These are phyloP conservation scores for Benitochromis conjunctus DNA, from an alignment of 2,113 vertebrate species.

Conservation along the genomic window DNA sequence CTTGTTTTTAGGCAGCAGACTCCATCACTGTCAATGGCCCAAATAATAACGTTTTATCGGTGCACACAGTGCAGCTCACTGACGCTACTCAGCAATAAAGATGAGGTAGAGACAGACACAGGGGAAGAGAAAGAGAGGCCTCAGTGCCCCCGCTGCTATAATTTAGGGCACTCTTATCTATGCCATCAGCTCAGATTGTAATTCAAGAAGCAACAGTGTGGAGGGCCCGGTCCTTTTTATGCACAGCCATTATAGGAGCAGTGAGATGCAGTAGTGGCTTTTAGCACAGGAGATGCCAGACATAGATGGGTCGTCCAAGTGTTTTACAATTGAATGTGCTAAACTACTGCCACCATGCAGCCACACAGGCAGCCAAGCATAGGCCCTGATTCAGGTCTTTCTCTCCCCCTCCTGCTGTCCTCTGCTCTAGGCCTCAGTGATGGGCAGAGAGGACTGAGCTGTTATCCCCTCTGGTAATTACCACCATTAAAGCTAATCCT, in stretches of 20 bases:
- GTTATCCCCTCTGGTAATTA: slow-evolving; percentile 74
- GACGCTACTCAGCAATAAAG: slow-evolving; percentile 51
- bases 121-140: slow-evolving; percentile 34
- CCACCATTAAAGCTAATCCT: slow-evolving; percentile 75
- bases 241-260: slow-evolving; percentile 71
- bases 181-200: slow-evolving; percentile 76
- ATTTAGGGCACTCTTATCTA: slow-evolving; percentile 74
- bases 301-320: slow-evolving; percentile 74
- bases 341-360: slow-evolving; percentile 59
- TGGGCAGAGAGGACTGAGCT: slow-evolving; percentile 74
- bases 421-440: slow-evolving; percentile 65
- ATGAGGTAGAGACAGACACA: slow-evolving; percentile 35
- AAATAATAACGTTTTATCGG: slow-evolving; percentile 72
- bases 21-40: slow-evolving; percentile 54
- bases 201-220: slow-evolving; percentile 78
- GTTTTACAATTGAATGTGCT: slow-evolving; percentile 82
- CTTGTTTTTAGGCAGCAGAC: slow-evolving; percentile 64
- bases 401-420: slow-evolving; percentile 56
- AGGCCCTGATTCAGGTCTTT: slow-evolving; percentile 69
- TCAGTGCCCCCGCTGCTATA: slow-evolving; percentile 62
- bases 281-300: slow-evolving; percentile 76
- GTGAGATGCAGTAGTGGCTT: slow-evolving; percentile 73
- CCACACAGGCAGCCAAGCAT: slow-evolving; percentile 68
- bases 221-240: slow-evolving; percentile 68
- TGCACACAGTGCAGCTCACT: slow-evolving; percentile 41